Base-by-base conservation (phyloP, 2,888 invertebrate genomes). In the Thera obeliscata region DNA sequence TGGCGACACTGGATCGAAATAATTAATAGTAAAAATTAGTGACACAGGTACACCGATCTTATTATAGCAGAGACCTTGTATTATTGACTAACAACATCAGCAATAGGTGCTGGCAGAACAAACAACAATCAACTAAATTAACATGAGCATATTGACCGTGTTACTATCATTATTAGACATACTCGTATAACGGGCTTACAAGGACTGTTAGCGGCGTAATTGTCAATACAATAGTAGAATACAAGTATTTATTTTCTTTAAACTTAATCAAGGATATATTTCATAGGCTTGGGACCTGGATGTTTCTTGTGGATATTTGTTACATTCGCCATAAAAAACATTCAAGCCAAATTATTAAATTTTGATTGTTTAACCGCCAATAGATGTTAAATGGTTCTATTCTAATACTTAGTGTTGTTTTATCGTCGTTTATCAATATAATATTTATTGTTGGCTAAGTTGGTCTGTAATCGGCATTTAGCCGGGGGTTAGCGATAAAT, bases 91-190 rank as follows among this genome's bases (percentile, higher is more conserved):
- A 49, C 48, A 12, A 72, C 74, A 73, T 61, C 71, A 61, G 72
- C 79, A 76, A 78, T 76, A 76, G 71, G 74, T 76, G 22, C 22
- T 22, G 74, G 70, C 76, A 80, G 84, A 84, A 80, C 82, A 82
- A 79, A 81, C 77, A 76, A 75, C 80, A 81, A 84, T 84, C 80
- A 81, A 77, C 66, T 58, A 65, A 62, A 86, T 88, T 87, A 81
- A 81, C 88, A 87, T 87, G 84, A 81, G 80, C 81, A 82, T 78
- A 81, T 82, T 81, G 77, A 75, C 73, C 69, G 68, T 78, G 81
- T 78, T 78, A 77, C 79, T 81, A 83, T 83, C 78, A 84, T 77
- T 80, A 73, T 70, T 72, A 66, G 65, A 76, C 76, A 66, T 61
- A 22, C 22, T 22, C 22, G 22, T 22, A 65, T 64, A 67, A 72